These are phyloP conservation scores for Proisotoma minuta DNA, from an alignment of 2,888 invertebrate genomes.

Conservation along the genomic window DNA sequence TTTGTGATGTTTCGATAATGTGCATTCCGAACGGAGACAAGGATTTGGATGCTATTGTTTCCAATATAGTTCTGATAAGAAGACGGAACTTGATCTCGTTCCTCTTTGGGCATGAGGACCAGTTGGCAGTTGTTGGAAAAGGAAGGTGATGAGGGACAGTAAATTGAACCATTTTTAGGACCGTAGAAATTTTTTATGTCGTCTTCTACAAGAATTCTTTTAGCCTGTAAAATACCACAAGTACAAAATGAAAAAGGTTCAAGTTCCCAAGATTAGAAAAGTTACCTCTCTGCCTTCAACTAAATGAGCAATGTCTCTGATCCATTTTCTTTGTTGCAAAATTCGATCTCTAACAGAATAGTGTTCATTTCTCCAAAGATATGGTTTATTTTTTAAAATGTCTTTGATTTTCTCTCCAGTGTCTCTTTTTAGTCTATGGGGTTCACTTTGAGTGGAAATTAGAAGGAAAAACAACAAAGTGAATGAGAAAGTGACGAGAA, in stretches of 20 bases:
- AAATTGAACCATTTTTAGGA: neutral
- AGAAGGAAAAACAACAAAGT: too few species aligned
- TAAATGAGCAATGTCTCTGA: neutral
- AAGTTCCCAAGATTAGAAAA: neutral
- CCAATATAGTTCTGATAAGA: too few species aligned
- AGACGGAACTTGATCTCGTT: too few species aligned
- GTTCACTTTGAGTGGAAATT: too few species aligned
- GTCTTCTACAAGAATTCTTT: constrained; percentile 7
- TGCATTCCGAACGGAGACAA: neutral
- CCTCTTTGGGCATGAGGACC: neutral
- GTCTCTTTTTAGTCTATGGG: too few species aligned
- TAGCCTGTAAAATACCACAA: neutral
- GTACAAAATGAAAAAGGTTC: neutral
- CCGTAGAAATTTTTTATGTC: neutral
- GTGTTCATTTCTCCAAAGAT: constrained; percentile 6
- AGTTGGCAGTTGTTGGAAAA: constrained; percentile 6
- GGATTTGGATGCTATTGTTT: too few species aligned
- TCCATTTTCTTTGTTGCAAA: neutral
- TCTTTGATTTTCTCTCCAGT: neutral
- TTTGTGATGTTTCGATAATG: neutral
- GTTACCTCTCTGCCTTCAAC: too few species aligned
- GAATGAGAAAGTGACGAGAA: too few species aligned
- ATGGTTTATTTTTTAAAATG: neutral
- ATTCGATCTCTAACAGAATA: neutral
- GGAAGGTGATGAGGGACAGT: neutral